Evolutionary conservation across 2,113 vertebrate genomes (phyloP).

Genomic region (Chaetops frenatus): DNA sequence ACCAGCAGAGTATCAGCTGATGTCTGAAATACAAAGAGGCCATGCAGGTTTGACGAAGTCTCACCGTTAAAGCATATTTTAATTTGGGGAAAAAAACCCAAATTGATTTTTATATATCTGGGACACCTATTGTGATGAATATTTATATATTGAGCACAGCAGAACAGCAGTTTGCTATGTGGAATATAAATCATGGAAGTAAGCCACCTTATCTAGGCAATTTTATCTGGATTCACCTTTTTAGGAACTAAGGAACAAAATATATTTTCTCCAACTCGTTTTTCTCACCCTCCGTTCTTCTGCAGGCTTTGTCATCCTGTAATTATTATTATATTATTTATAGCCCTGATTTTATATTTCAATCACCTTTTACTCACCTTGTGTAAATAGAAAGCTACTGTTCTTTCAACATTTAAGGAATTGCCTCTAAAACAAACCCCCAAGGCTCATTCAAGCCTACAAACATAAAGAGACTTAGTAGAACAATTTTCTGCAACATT

Average conservation of each 20-base stretch:
- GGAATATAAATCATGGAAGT: not conserved
- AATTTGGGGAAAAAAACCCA: not conserved
- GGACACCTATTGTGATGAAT: not conserved
- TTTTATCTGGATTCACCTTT: not conserved
- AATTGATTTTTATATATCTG: not conserved
- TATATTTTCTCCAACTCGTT: not conserved
- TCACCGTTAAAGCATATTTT: not conserved
- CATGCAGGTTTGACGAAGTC: not conserved
- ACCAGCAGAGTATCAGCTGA: not conserved
- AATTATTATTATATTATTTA: not conserved
- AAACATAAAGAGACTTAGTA: not conserved
- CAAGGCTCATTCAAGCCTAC: not conserved
- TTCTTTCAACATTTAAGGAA: not conserved
- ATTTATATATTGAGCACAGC: not conserved
- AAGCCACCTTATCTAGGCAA: not conserved
- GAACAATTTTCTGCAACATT: not conserved
- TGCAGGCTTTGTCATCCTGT: not conserved
- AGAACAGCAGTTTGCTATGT: not conserved
- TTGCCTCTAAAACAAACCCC: not conserved
- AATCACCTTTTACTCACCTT: not conserved
- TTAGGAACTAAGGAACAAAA: not conserved
- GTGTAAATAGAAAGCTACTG: not conserved
- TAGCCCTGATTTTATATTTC: not conserved
- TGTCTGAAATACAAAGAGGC: not conserved
- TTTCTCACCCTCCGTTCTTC: not conserved